A percentile compares a stretch with the other conserved stretches of the same genome.
phyloP scores from a whole-genome alignment of 2,888 invertebrate genomes.

The Amiota mariae region DNA sequence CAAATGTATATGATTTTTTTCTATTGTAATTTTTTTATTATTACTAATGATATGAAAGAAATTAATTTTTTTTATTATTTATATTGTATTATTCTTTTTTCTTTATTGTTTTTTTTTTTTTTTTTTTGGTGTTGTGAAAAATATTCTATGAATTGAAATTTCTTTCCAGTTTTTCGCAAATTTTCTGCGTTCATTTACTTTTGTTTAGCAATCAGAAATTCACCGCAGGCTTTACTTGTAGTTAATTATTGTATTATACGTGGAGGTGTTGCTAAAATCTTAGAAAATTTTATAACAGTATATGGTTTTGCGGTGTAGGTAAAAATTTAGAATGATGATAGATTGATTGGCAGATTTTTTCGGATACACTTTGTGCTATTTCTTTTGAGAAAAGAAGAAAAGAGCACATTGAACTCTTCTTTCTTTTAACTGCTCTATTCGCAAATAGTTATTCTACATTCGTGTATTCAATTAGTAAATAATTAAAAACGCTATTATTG shows the following conservation, averaged over 20 bases:
- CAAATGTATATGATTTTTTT: not conserved
- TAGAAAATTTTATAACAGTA: not conserved
- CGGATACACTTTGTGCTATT: not conserved
- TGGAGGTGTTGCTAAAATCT: too few species aligned
- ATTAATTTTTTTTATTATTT: not conserved
- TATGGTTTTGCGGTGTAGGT: not conserved
- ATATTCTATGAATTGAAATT: not conserved
- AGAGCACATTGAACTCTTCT: slow-evolving; percentile 7
- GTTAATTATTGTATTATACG: too few species aligned
- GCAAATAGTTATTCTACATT: too few species aligned
- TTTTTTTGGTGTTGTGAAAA: not conserved
- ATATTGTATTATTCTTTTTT: slow-evolving; percentile 5
- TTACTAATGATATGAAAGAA: not conserved
- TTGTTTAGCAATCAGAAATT: not conserved
- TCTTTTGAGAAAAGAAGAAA: not conserved
- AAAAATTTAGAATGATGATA: not conserved
- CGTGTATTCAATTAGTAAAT: too few species aligned
- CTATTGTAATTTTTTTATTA: slow-evolving; percentile 12
- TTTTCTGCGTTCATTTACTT: not conserved
- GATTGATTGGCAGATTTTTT: not conserved
- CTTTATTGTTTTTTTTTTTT: not conserved
- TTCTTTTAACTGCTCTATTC: not conserved
- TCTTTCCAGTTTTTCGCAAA: not conserved
- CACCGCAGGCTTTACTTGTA: not conserved
- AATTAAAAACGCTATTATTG: too few species aligned